These are phyloP conservation scores for Poecilus cupreus DNA, from an alignment of 2,888 invertebrate species.

Conservation along the genomic window DNA sequence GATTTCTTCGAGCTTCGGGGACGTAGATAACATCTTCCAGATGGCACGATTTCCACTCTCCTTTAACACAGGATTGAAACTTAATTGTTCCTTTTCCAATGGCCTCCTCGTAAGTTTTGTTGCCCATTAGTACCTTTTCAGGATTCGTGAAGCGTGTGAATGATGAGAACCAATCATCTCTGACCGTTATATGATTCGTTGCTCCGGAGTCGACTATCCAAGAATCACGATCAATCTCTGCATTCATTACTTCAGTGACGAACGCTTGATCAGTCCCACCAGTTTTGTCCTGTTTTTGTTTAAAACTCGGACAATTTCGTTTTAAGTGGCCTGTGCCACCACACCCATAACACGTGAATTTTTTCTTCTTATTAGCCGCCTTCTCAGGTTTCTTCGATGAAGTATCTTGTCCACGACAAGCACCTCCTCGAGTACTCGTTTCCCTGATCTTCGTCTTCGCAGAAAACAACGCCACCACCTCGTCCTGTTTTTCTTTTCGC, in stretches of 20 bases:
- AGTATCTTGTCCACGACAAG: too few species aligned
- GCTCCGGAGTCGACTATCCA: slow-evolving; percentile 50
- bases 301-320: slow-evolving; percentile 8
- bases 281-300: neutral
- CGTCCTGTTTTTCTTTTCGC: slow-evolving; percentile 6
- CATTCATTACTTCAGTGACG: neutral
- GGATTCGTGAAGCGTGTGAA: slow-evolving; percentile 19
- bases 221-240: neutral
- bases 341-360: slow-evolving; percentile 31
- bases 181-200: slow-evolving; percentile 29
- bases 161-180: slow-evolving; percentile 47
- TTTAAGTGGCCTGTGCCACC: neutral
- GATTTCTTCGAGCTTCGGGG: slow-evolving; percentile 23
- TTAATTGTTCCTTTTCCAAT: slow-evolving; percentile 33
- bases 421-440: too few species aligned
- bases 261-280: neutral
- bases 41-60: neutral
- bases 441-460: neutral
- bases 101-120: too few species aligned
- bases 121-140: slow-evolving; percentile 39
- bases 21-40: neutral
- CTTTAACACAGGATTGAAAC: slow-evolving; percentile 15
- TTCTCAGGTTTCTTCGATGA: neutral
- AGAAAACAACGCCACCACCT: slow-evolving; percentile 23
- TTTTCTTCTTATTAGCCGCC: neutral